phyloP scores from a whole-genome alignment of 2,113 vertebrate species.

The Platycercus adscitus region DNA sequence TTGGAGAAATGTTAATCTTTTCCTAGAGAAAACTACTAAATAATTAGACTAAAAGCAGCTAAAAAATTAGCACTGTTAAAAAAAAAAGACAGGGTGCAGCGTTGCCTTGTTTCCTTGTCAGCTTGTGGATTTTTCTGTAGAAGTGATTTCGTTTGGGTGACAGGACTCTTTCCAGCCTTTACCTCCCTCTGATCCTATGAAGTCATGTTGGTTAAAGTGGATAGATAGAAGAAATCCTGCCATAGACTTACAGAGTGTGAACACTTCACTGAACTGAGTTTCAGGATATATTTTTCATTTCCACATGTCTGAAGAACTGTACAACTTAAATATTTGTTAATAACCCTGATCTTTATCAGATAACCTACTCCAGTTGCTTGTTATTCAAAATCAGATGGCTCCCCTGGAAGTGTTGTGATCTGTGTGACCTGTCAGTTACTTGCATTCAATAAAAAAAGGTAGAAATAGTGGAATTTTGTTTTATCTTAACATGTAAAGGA shows the following conservation, averaged over 20 bases:
- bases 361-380: background rate
- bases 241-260: background rate
- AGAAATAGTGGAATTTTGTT: background rate
- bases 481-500: background rate
- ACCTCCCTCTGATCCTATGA: background rate
- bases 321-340: background rate
- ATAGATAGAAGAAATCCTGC: background rate
- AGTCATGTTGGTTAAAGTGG: background rate
- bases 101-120: background rate
- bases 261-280: background rate
- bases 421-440: background rate
- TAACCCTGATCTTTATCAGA: background rate
- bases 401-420: background rate
- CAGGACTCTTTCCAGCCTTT: background rate
- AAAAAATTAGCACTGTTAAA: background rate
- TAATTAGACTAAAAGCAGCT: background rate
- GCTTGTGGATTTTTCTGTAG: background rate
- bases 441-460: background rate
- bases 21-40: background rate
- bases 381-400: background rate
- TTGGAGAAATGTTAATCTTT: background rate
- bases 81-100: background rate
- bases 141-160: background rate
- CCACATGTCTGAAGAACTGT: background rate
- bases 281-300: background rate